Base-by-base conservation (phyloP, 2,113 vertebrate species). In the Pyxicephalus adspersus region DNA sequence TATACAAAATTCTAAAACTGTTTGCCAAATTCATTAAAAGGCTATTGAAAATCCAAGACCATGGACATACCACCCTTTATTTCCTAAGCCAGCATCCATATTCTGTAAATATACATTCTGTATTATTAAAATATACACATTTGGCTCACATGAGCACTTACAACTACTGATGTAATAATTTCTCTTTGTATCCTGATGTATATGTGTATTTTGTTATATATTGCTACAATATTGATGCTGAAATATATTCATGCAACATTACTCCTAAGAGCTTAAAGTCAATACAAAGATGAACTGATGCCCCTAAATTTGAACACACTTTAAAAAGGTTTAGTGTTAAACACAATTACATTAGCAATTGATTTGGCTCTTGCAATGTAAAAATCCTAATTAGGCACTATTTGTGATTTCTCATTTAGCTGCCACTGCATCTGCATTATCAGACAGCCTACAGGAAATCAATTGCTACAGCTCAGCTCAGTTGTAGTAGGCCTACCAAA, bases 351-450 rank as follows among this genome's bases (percentile, higher is more conserved):
- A 50, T 63, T 76, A 28, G 22, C 31, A 63, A 76, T 26, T 64
- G 19, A 51, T 61, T 64, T 19, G 34, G 22, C 38, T 23, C 50
- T 8, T 50, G 34, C 23, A 38, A 64, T 76, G 73, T 76, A 51
- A 23, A 76, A 76, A 51, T 28, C 73, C 58, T 76, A 63, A 64
- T 76, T 45, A 63, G 50, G 34, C 73, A 50, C 22, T 76, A 58
- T 57, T 74, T 76, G 55, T 38, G 58, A 76, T 76, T 76, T 76
- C 73, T 76, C 16, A 64, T 76, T 64, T 63, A 26, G 15, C 34
- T n/a, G 26, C 9, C 8, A 28, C 54, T 34, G 71, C 9, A 25
- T 51, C 58, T 50, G 50, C 22, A 16, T 28, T 34, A 34, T 73
- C 26, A 52, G 23, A 31, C 28, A 29, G 9, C n/a, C 18, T 70